Evolutionary conservation across 2,888 invertebrate genomes (phyloP).

Genomic region (Parnassius apollo): DNA sequence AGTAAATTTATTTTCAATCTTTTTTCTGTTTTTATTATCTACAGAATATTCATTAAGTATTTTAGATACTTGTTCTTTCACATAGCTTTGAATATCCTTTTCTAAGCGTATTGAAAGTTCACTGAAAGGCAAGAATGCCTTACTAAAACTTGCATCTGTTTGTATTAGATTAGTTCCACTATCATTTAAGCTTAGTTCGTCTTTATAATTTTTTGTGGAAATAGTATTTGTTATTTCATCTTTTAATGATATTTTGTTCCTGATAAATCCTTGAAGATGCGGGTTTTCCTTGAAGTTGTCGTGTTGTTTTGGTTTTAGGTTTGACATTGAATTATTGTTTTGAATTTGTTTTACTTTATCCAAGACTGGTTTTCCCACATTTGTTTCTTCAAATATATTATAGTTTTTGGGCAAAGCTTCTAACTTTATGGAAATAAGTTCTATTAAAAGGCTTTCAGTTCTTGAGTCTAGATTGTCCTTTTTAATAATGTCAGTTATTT

Average conservation of each 20-base stretch:
- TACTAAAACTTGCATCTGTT: neutral
- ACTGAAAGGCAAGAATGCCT: neutral
- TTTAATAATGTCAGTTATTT: conserved; percentile 14
- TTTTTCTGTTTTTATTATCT: neutral
- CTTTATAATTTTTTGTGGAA: conserved; percentile 5
- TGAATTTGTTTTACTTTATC: neutral
- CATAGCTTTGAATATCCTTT: conserved; percentile 9
- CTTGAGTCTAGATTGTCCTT: conserved; percentile 11
- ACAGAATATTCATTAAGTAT: conserved; percentile 7
- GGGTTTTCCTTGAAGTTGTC: neutral
- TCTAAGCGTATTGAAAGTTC: conserved; percentile 3
- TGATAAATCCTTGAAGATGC: conserved; percentile 6
- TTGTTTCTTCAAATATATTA: neutral
- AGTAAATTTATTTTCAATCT: conserved; percentile 15
- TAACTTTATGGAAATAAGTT: conserved; percentile 12
- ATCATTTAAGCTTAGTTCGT: neutral
- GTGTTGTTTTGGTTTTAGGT: neutral
- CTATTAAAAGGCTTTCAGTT: conserved; percentile 15
- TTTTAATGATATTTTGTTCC: conserved; percentile 16
- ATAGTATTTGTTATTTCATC: conserved; percentile 15
- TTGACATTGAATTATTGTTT: neutral
- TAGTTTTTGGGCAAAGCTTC: conserved; percentile 10
- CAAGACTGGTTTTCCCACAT: neutral
- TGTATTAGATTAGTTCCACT: neutral
- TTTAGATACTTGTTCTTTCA: conserved; percentile 10